These are phyloP conservation scores for Vireo griseus DNA, from an alignment of 2,797 vertebrate species.

Conservation along the genomic window DNA sequence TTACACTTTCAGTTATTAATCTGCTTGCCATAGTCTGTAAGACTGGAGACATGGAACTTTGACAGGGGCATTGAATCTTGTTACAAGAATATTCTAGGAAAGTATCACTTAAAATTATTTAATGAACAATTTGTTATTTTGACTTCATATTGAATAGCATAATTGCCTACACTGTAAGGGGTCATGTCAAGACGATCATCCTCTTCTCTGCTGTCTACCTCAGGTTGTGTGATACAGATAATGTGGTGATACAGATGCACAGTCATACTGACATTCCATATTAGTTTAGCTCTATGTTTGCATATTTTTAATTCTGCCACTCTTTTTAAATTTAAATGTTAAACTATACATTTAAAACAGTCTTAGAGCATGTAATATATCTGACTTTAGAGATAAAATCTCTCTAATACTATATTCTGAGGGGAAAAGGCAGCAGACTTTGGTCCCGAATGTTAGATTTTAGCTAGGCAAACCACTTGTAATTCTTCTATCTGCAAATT, in stretches of 20 bases:
- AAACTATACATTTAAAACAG: neutral
- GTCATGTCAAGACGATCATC: neutral
- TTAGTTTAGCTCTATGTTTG: neutral
- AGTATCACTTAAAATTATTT: constrained; percentile 36
- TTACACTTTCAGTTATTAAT: constrained; percentile 13
- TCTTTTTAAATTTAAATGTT: neutral
- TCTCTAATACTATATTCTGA: neutral
- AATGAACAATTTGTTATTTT: constrained; percentile 48
- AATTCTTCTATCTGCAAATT: neutral
- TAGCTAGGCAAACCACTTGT: neutral
- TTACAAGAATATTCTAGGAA: constrained; percentile 2
- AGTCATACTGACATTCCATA: neutral
- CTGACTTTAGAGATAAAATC: neutral
- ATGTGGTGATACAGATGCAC: neutral
- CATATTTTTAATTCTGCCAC: neutral
- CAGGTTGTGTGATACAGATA: neutral
- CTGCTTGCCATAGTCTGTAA: neutral
- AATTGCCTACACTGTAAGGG: neutral
- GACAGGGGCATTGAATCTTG: constrained; percentile 28
- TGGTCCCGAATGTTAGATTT: neutral
- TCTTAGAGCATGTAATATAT: neutral
- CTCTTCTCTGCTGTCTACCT: neutral
- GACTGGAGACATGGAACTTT: constrained; percentile 6
- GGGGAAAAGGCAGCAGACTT: neutral
- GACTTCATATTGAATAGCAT: neutral